Evolutionary conservation across 2,113 vertebrate genomes (phyloP), one percentile per base, ranked within the genome.

Genomic region (Salvator merianae): DNA sequence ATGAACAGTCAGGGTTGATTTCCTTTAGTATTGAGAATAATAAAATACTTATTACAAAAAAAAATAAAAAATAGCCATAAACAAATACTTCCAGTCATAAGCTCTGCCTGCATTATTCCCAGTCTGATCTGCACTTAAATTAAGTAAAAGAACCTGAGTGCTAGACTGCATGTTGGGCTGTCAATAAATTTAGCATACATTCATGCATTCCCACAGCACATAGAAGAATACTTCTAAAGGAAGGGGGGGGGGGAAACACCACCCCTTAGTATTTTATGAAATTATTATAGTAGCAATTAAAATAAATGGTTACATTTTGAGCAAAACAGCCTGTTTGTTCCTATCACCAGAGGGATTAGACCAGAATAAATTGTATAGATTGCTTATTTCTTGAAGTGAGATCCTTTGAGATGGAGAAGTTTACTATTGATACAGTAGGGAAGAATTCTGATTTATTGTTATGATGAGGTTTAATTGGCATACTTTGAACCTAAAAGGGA

Each of bases 1-100:
- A 59, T 59, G 16, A 47, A 47, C 43, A 47, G 43, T 59, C 20
- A 59, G 16, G 10, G 16, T 53, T 53, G 50, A 5, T 53, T 53
- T 53, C 50, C 50, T 53, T 53, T 50, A 53, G 50, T 53, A 53
- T 53, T 53, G 50, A 53, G 50, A 53, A 14, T 53, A 91, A 91
- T 91, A 86, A 91, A 93, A 88, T 87, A 83, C 2, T 87, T 55
- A 79, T 92, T 91, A 77, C 43, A 80, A 83, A 87, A 62, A 87
- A 82, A 86, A 53, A 16, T 86, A 34, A 80, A 55, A 16, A 55
- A 50, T 50, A 88, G 38, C 84, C 0, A 0, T 86, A 36, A 87
- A 32, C 55, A 85, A 90, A 72, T 86, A 88, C 82, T 88, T 78
- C 79, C 79, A 77, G 77, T 81, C 81, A 88, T 87, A 68, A 78